Base-by-base conservation (phyloP, 2,797 vertebrate species). In the Hydrocynus forskahlii region DNA sequence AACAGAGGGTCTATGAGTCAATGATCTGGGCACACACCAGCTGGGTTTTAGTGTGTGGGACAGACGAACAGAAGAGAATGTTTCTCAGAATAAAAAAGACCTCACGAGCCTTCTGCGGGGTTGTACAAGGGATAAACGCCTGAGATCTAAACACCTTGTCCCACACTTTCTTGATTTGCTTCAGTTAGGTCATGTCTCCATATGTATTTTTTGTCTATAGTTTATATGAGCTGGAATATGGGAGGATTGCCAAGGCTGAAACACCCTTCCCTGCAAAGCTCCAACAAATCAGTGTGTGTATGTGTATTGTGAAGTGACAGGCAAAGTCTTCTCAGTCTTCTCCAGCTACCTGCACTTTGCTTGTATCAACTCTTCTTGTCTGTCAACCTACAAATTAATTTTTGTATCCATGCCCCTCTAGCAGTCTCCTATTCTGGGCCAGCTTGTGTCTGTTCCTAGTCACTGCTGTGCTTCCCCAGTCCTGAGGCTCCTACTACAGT, bases 41-140 rank as follows among this genome's bases (percentile, higher is more conserved):
- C 25, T 66, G 35, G 72, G 70, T 81, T 52, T 79, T 89, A 87
- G 90, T 88, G 88, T 89, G 83, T 83, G 78, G 88, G 89, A 91
- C 86, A 72, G 71, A 74, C 10, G 19, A 73, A 17, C 3, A 9
- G 50, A 19, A 55, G 29, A 57, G 29, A 69, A 23, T 23, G 45
- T 52, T 50, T 71, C 45, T 71, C 25, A 52, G 19, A 55, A 35
- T 73, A 57, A 38, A 57, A 8, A 13, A 40, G 12, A 57, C 70
- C 70, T 73, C 52, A n/a, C 29, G 12, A 38, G 7, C 9, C 29
- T 73, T 57, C 29, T 73, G 23, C 17, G 10, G 50, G 50, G 13
- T 57, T 57, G 29, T 38, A n/a, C 9, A 52, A 21, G n/a, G 40
- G 7, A 45, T 43, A 21, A 12, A 19, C 21, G 38, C 13, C 9